Conservation (phyloP, 2,888 invertebrate species). For the Spialia ferax region DNA sequence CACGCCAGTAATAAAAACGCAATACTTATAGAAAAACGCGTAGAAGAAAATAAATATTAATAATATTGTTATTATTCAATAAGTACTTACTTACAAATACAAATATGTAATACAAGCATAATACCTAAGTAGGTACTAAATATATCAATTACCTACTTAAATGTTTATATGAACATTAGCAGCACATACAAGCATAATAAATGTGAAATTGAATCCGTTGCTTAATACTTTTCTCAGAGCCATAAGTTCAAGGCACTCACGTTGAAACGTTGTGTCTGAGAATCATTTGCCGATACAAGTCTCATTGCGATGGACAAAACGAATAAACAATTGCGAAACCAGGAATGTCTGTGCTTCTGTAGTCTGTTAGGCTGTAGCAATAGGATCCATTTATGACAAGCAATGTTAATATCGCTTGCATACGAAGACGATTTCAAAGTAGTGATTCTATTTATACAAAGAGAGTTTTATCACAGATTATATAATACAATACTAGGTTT, state of each 20-base stretch:
- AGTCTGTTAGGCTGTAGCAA: conserved; percentile 31
- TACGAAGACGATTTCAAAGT: conserved; percentile 37
- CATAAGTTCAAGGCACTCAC: conserved; percentile 49
- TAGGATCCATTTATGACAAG: conserved; percentile 37
- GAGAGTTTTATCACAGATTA: too few relatives aligned
- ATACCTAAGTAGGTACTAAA: too few relatives aligned
- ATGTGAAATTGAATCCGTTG: conserved; percentile 35
- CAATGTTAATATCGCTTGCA: conserved; percentile 47
- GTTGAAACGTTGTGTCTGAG: conserved; percentile 41
- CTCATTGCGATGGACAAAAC: conserved; percentile 44
- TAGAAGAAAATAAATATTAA: too few relatives aligned
- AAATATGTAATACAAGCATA: too few relatives aligned
- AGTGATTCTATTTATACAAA: too few relatives aligned
- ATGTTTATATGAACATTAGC: background rate
- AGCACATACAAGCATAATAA: background rate
- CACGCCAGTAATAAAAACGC: too few relatives aligned
- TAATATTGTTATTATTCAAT: too few relatives aligned
- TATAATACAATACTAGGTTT: too few relatives aligned
- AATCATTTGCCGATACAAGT: conserved; percentile 43
- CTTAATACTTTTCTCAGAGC: conserved; percentile 45
- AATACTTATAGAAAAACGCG: too few relatives aligned
- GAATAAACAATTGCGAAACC: conserved; percentile 42
- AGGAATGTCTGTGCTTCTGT: conserved; percentile 30
- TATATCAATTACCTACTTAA: background rate
- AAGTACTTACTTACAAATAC: too few relatives aligned